Conservation (phyloP, 2,797 vertebrate species). For the Florisuga fusca region DNA sequence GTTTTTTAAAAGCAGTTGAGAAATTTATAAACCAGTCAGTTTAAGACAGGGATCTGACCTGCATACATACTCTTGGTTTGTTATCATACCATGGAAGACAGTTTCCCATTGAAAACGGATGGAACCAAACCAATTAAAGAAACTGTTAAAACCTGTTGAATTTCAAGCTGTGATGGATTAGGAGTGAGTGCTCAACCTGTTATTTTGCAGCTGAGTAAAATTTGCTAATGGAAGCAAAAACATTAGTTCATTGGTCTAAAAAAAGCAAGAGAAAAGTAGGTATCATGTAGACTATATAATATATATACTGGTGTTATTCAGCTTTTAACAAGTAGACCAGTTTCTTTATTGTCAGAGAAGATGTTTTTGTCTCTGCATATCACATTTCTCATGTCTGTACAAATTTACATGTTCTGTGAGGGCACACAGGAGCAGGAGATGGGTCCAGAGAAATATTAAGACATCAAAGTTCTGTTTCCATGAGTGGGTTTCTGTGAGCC, state of each 20-base stretch:
- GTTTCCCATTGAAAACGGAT: not conserved
- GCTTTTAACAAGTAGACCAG: not conserved
- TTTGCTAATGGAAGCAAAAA: not conserved
- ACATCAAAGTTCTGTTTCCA: not conserved
- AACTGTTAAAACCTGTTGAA: not conserved
- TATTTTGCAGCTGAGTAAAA: not conserved
- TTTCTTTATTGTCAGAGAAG: not conserved
- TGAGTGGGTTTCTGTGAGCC: not conserved
- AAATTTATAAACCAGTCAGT: not conserved
- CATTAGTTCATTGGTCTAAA: not conserved
- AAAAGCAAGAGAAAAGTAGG: not conserved
- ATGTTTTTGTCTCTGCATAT: not conserved
- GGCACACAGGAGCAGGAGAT: not conserved
- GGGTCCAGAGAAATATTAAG: not conserved
- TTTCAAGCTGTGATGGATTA: not conserved
- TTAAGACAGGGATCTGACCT: not conserved
- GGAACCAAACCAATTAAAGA: not conserved
- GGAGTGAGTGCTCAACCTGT: not conserved
- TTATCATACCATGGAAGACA: not conserved
- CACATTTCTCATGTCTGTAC: not conserved
- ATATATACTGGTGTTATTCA: not conserved
- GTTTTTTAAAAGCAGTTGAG: not conserved
- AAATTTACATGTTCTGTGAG: not conserved
- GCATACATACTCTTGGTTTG: not conserved
- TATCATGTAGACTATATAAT: no score